A percentile compares a stretch with the other conserved stretches of the same genome.
Conservation (phyloP, 2,888 invertebrate genomes). For the Calephelis perditalis region DNA sequence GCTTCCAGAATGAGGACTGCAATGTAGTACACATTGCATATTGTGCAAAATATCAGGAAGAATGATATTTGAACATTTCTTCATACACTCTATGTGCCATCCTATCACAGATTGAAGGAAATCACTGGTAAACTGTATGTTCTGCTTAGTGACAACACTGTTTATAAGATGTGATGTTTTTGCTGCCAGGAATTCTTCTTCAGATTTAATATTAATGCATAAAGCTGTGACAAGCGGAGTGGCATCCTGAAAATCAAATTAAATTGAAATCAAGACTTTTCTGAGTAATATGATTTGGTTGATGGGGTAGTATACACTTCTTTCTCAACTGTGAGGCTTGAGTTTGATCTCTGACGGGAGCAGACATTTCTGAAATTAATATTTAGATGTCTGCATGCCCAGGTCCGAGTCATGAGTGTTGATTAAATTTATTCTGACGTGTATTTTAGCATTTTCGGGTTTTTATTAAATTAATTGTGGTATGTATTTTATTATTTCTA, state of each 20-base stretch:
- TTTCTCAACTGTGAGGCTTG: no score
- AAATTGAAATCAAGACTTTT: no score
- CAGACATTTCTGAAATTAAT: no score
- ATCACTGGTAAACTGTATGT: constrained; percentile 53
- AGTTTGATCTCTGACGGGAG: no score
- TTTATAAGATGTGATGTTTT: constrained; percentile 78
- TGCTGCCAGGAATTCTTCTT: constrained; percentile 72
- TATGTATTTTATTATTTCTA: no score
- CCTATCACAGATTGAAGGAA: constrained; percentile 50
- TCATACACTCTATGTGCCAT: constrained; percentile 66
- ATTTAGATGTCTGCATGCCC: no score
- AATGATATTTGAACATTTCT: constrained; percentile 55
- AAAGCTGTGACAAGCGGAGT: constrained; percentile 48
- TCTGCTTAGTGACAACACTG: constrained; percentile 75
- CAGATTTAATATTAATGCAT: constrained; percentile 56
- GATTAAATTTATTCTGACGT: no score
- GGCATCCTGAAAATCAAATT: constrained; percentile 51
- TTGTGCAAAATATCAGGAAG: constrained; percentile 64
- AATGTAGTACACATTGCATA: constrained; percentile 57
- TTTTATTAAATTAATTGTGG: no score
- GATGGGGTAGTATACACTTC: no score
- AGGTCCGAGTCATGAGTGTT: no score
- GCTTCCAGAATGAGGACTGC: constrained; percentile 41
- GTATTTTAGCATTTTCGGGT: no score
- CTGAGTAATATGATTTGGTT: no score